Percentiles rank a stretch among this genome's conserved stretches.
phyloP scores from a whole-genome alignment of 2,888 invertebrate genomes.

The Xanthorhoe designata region DNA sequence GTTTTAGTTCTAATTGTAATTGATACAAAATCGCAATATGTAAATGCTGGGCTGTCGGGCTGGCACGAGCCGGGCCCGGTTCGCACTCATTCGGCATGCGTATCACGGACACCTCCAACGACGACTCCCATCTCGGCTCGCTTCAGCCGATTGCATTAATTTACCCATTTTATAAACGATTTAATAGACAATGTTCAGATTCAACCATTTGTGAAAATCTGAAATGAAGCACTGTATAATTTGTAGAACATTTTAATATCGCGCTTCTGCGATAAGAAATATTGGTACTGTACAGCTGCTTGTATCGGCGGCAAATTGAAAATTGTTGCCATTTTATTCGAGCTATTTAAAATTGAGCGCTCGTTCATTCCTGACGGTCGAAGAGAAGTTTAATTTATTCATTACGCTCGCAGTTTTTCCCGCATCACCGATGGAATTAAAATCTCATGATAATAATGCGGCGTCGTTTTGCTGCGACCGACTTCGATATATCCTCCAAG shows the following conservation, averaged over 20 bases:
- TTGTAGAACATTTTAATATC: conserved; percentile 44
- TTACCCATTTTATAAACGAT: conserved; percentile 83
- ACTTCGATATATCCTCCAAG: conserved; percentile 77
- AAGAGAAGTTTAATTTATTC: conserved; percentile 67
- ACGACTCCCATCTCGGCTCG: conserved; percentile 80
- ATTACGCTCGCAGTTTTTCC: conserved; percentile 61
- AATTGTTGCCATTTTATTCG: conserved; percentile 54
- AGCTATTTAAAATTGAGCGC: conserved; percentile 57
- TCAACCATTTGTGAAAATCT: conserved; percentile 64
- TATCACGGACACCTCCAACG: conserved; percentile 79
- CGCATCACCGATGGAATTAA: conserved; percentile 52
- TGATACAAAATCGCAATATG: conserved; percentile 80
- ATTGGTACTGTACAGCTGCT: conserved; percentile 45
- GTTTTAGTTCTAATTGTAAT: conserved; percentile 67
- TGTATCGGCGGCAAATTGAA: conserved; percentile 54
- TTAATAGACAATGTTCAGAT: conserved; percentile 80
- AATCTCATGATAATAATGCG: conserved; percentile 63
- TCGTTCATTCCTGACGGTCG: conserved; percentile 57
- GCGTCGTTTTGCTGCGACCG: conserved; percentile 66
- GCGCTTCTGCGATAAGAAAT: conserved; percentile 41
- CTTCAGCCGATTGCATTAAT: conserved; percentile 83
- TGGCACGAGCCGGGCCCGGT: conserved; percentile 55
- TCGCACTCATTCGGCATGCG: conserved; percentile 77
- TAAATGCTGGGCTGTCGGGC: conserved; percentile 69
- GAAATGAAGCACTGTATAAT: conserved; percentile 47